A percentile compares a stretch with the other conserved stretches of the same genome.
Conservation (phyloP, 35 echinoderm and acorn worm species). For the Ophioderma brevispina region DNA sequence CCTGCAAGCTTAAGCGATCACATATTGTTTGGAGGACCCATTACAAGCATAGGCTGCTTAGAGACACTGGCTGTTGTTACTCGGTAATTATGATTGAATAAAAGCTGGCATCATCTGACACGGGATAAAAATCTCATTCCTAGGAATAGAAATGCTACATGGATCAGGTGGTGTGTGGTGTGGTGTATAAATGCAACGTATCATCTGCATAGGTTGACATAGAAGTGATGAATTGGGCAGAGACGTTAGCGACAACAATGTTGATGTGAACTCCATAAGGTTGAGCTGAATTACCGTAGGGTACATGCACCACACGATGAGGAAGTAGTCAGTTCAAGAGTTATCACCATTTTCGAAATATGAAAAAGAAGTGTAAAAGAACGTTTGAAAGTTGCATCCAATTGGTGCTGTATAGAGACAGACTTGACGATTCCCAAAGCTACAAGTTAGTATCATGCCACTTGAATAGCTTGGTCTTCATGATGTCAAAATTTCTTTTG, state of each 20-base stretch:
- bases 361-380: no score
- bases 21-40: background rate
- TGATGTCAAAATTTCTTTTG: no score
- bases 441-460: no score
- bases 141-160: background rate
- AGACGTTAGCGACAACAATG: background rate
- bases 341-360: no score
- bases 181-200: background rate
- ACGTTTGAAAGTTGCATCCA: no score
- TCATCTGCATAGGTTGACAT: background rate
- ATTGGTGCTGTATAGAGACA: no score
- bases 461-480: no score
- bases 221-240: background rate
- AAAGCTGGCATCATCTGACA: background rate
- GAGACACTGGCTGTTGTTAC: background rate
- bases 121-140: background rate
- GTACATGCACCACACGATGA: no score
- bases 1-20: background rate
- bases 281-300: no score
- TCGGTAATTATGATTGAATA: background rate
- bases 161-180: background rate
- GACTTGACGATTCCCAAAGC: no score
- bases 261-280: no score
- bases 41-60: background rate
- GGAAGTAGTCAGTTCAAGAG: no score